Evolutionary conservation across 2,797 vertebrate genomes (phyloP).

Genomic region (Falco columbarius): DNA sequence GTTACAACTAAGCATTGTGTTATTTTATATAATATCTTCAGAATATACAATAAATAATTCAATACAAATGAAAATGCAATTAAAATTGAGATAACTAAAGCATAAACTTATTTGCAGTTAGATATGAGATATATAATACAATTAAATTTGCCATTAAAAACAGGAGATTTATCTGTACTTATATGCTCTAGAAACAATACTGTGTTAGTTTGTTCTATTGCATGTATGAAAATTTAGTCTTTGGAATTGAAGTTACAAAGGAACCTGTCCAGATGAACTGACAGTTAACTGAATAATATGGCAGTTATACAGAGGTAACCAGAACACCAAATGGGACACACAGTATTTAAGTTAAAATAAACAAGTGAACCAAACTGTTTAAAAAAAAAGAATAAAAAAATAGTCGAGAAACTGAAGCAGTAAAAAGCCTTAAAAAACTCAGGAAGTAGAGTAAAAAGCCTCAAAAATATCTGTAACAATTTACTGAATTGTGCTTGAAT

Average conservation of each 20-base stretch:
- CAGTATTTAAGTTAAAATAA: background rate
- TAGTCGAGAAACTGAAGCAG: background rate
- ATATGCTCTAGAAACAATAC: background rate
- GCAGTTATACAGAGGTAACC: background rate
- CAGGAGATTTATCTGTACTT: background rate
- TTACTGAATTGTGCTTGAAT: background rate
- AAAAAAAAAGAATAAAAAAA: background rate
- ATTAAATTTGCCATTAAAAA: background rate
- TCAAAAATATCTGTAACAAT: background rate
- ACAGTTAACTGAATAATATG: background rate
- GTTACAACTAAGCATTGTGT: background rate
- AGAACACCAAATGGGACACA: background rate
- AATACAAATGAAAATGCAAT: background rate
- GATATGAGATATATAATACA: background rate
- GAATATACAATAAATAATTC: background rate
- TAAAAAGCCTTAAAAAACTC: background rate
- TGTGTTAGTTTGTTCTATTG: background rate
- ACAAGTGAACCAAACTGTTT: background rate
- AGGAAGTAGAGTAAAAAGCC: background rate
- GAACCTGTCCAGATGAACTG: background rate
- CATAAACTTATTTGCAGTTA: background rate
- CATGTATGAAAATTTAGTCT: background rate
- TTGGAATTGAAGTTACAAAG: background rate
- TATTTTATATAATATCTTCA: background rate
- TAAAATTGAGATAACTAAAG: background rate